These are phyloP conservation scores for Pseudeuparius sepicola DNA, from an alignment of 2,888 invertebrate genomes.

Conservation along the genomic window DNA sequence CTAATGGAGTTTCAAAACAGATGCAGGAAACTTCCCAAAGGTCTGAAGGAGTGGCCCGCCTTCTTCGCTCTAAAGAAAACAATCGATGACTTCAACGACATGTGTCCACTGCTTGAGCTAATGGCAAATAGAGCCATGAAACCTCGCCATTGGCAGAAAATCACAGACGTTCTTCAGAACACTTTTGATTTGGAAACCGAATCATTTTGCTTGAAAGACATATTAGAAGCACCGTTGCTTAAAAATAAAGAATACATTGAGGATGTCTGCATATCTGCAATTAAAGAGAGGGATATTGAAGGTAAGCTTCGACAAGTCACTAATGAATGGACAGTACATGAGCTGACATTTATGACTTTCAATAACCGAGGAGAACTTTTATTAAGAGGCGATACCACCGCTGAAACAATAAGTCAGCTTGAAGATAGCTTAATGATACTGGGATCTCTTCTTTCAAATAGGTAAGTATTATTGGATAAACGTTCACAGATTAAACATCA, in stretches of 20 bases:
- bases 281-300: constrained; percentile 95
- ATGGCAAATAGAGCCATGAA: constrained; percentile 98
- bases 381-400: constrained; percentile 83
- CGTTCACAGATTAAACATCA: no score
- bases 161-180: constrained; percentile 74
- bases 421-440: constrained; percentile 93
- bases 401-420: constrained; percentile 85
- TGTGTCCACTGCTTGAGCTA: constrained; percentile 86
- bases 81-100: constrained; percentile 93
- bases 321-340: constrained; percentile 88
- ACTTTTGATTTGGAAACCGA: constrained; percentile 85
- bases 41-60: constrained; percentile 87
- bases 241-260: constrained; percentile 91
- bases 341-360: constrained; percentile 85
- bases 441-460: constrained; percentile 82
- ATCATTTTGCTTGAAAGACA: constrained; percentile 86
- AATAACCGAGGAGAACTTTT: constrained; percentile 88
- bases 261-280: constrained; percentile 94
- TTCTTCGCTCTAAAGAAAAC: constrained; percentile 91
- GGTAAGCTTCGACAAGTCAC: constrained; percentile 88
- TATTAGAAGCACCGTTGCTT: constrained; percentile 83
- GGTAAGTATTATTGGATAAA: no score
- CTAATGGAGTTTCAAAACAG: constrained; percentile 94
- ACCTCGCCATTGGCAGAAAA: constrained; percentile 88
- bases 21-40: constrained; percentile 83